phyloP scores from a whole-genome alignment of 2,797 vertebrate genomes.

The Tokudaia muenninki region DNA sequence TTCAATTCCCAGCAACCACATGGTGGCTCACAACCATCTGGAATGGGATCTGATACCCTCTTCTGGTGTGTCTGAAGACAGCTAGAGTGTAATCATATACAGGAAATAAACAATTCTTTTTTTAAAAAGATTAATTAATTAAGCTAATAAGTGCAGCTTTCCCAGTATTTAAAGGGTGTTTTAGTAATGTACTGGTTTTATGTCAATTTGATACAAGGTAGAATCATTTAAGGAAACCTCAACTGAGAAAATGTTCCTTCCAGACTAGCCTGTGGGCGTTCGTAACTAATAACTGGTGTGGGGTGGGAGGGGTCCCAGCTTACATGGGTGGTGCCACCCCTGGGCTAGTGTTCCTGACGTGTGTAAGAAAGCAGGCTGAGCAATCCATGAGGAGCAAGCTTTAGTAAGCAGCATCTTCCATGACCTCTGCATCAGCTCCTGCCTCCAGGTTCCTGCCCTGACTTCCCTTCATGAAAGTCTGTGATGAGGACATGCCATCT shows the following conservation, averaged over 20 bases:
- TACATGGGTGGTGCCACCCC: not conserved
- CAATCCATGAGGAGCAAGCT: not conserved
- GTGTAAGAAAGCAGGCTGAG: not conserved
- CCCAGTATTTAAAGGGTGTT: not conserved
- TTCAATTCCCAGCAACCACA: too few relatives aligned
- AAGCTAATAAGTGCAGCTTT: not conserved
- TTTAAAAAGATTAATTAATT: not conserved
- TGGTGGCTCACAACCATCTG: too few relatives aligned
- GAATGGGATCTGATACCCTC: too few relatives aligned
- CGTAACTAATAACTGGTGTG: too few relatives aligned
- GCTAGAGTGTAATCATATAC: too few relatives aligned
- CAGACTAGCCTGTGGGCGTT: not conserved
- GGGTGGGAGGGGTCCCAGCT: too few relatives aligned
- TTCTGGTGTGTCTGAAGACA: too few relatives aligned
- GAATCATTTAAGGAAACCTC: not conserved
- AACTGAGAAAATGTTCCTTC: not conserved
- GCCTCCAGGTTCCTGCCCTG: not conserved
- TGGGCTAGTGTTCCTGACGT: not conserved
- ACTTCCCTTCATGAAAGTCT: not conserved
- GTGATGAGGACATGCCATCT: not conserved
- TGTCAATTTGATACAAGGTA: not conserved
- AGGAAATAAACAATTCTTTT: too few relatives aligned
- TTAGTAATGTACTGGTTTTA: not conserved
- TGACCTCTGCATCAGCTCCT: not conserved
- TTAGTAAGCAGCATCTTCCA: not conserved